Evolutionary conservation across 2,797 vertebrate species (phyloP), one percentile per base, ranked within the genome.

Genomic region (Clarias laeviceps): DNA sequence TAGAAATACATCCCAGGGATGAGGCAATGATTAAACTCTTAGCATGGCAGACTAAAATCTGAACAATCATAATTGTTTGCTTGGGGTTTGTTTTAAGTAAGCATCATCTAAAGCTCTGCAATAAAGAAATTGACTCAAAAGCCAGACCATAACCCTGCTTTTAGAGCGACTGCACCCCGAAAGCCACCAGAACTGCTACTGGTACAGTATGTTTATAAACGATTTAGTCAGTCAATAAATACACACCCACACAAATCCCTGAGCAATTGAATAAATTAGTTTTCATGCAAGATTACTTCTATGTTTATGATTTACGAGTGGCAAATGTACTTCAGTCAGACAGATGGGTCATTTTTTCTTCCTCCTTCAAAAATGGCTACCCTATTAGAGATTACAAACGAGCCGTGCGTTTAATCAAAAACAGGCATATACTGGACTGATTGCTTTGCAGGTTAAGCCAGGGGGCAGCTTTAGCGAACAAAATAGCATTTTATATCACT

Each of bases 321-420:
- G 80, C 45, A 81, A 27, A 70, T 77, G 56, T 61, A 86, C 84
- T 82, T 84, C 50, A 84, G 11, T 54, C 77, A 86, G 66, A 70
- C 62, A 70, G 22, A 15, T 4, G 12, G 37, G 24, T 83, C 24
- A 59, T 29, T 82, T 22, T 45, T 12, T 62, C n/a, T 40, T 29
- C 50, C 64, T 22, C 45, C 29, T 37, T 84, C 56, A 59, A 37
- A 76, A 56, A 56, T 76, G 29, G 18, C 70, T 57, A 76, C 0
- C 77, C 69, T 82, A 66, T 69, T 84, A 82, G 27, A 85, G 32
- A 57, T 57, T 82, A 80, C 61, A 66, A 54, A 54, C 40, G 29
- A 54, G 62, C n/a, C 40, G 22, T 65, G 18, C 4, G 4, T 65
- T 80, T 65, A 50, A 32, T 80, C 17, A 80, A 54, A 29, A 80